Evolutionary conservation across 1,140 invertebrate genomes (phyloP).

Genomic region (Drosophila prosaltans): DNA sequence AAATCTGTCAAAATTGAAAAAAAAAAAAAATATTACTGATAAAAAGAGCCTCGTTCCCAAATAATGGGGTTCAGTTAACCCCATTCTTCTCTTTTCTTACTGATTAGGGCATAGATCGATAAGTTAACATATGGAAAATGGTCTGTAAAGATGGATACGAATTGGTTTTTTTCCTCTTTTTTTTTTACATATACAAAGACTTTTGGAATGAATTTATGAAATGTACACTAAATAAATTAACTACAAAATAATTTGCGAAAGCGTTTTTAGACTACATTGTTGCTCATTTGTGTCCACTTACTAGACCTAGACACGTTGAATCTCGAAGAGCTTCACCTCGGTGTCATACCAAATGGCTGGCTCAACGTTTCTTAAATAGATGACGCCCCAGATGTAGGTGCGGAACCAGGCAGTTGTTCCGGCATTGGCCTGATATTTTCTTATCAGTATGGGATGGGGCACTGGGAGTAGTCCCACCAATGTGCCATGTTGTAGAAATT

Average conservation of each 20-base stretch:
- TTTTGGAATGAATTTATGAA: conserved; percentile 56
- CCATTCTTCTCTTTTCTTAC: conserved; percentile 7
- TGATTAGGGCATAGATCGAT: conserved; percentile 6
- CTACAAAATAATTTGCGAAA: conserved; percentile 86
- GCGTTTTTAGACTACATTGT: conserved; percentile 76
- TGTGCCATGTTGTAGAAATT: conserved; percentile 99
- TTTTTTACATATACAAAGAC: conserved; percentile 40
- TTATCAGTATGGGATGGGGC: conserved; percentile 99
- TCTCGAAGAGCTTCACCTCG: conserved; percentile 99
- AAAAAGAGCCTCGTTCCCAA: conserved; percentile 40
- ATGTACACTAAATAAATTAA: conserved; percentile 67
- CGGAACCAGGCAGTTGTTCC: conserved; percentile 99
- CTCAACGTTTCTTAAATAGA: conserved; percentile 99
- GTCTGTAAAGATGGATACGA: not conserved
- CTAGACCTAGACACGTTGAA: conserved; percentile 91
- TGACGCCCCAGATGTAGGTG: conserved; percentile 99
- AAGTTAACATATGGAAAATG: conserved; percentile 24
- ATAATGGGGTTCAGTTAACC: conserved; percentile 3
- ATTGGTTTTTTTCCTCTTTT: not conserved
- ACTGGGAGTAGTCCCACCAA: conserved; percentile 98
- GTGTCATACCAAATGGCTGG: conserved; percentile 99
- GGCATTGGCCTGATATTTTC: conserved; percentile 99
- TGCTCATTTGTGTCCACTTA: conserved; percentile 75
- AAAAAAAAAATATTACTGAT: conserved; percentile 30
- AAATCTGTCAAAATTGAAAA: conserved; percentile 15